Evolutionary conservation across 1,140 invertebrate species (phyloP).

Genomic region (Eupristina koningsbergeri): DNA sequence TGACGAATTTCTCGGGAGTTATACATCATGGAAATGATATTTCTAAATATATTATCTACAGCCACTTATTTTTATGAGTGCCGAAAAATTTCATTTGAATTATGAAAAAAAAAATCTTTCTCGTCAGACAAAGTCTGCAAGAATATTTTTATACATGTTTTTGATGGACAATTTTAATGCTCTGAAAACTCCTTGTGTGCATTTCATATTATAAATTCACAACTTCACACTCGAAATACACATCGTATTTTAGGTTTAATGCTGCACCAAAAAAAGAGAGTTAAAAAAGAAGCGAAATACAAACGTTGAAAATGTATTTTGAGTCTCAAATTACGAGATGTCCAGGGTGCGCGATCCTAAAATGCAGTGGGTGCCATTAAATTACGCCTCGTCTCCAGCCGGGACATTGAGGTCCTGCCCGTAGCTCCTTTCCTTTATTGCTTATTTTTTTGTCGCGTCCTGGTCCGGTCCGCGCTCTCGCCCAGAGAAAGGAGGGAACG

Average conservation of each 20-base stretch:
- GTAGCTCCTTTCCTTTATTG: slow-evolving; percentile 26
- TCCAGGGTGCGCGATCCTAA: slow-evolving; percentile 13
- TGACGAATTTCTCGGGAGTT: background rate
- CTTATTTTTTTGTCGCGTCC: background rate
- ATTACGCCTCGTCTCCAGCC: slow-evolving; percentile 23
- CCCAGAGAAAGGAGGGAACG: background rate
- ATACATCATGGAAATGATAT: background rate
- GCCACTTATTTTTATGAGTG: background rate
- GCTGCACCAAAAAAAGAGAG: slow-evolving; percentile 2
- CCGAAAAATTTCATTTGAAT: background rate
- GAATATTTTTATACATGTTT: background rate
- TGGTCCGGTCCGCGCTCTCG: background rate
- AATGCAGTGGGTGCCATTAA: slow-evolving; percentile 35
- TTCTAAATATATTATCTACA: background rate
- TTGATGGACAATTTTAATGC: slow-evolving; percentile 21
- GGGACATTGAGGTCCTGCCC: slow-evolving; percentile 15
- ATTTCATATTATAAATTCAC: background rate
- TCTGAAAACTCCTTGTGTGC: slow-evolving; percentile 8
- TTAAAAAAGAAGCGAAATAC: slow-evolving; percentile 19
- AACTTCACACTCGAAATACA: slow-evolving; percentile 16
- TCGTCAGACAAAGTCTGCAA: background rate
- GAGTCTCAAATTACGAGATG: slow-evolving; percentile 34
- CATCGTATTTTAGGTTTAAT: slow-evolving; percentile 28
- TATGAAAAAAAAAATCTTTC: slow-evolving; percentile 3
- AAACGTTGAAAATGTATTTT: slow-evolving; percentile 32